Conservation (phyloP, 2,797 vertebrate species). For the Loris lydekkerianus region DNA sequence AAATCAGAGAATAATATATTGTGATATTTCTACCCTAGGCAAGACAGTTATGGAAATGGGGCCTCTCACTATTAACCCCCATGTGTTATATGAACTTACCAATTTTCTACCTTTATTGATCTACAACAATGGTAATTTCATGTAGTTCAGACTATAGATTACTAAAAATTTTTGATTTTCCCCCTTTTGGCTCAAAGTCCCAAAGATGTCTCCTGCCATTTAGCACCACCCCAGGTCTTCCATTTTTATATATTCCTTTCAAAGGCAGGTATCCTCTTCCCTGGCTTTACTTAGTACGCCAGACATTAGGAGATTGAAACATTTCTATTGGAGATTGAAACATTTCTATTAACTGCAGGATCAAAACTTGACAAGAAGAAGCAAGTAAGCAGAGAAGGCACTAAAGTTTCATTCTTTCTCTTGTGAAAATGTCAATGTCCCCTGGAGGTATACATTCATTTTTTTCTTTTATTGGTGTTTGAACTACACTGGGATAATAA, state of each 20-base stretch:
- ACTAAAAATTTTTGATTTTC: background rate
- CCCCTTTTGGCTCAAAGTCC: background rate
- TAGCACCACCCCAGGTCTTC: background rate
- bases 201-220: background rate
- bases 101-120: background rate
- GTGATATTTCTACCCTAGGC: background rate
- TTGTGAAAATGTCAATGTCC: constrained; percentile 65
- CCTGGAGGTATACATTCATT: constrained; percentile 4
- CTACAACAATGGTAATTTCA: background rate
- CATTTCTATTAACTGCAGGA: constrained; percentile 32
- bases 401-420: constrained; percentile 42
- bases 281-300: background rate
- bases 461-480: constrained; percentile 57
- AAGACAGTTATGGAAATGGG: background rate
- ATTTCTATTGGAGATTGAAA: constrained; percentile 24
- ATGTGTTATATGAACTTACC: background rate
- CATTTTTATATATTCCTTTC: background rate
- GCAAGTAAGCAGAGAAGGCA: constrained; percentile 21
- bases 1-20: background rate
- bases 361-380: constrained; percentile 45
- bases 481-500: constrained; percentile 22
- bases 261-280: background rate
- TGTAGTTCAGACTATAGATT: background rate
- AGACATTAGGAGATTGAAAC: background rate
- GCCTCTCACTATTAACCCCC: background rate